Base-by-base conservation (phyloP, 2,888 invertebrate species). In the Lithosia quadra region DNA sequence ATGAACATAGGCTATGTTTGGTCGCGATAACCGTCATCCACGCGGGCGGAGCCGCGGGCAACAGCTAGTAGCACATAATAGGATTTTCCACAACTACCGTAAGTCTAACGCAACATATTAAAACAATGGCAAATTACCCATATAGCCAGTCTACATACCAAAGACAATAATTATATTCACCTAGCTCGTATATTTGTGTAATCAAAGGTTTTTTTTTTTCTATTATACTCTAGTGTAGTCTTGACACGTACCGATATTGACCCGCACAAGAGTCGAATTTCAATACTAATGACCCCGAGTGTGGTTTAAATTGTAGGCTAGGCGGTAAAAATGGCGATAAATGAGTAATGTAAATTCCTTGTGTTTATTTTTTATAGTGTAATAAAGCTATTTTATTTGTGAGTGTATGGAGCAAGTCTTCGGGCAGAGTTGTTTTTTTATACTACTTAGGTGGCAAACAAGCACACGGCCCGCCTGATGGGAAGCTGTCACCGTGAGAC, bases 241-340 rank as follows among this genome's bases (percentile, higher is more conserved):
- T 72, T 65, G 69, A 73, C 84, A 78, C 84, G 85, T 68, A 39
- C 33, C 76, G 83, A 76, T 84, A 78, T 82, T 87, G 90, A 87
- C 90, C 90, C 77, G 84, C 73, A 84, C 88, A 84, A 81, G 83
- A 68, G 49, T 55, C 67, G 90, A 85, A 90, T 90, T 67, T 65
- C 81, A 87, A 90, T 82, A 67, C 71, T 70, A 39, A 21, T 70
- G 82, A 78, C 85, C 86, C 69, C 75, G 76, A 66, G 21, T 55
- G 55, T 57, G 57, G 34, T 57, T 67, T 66, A 39, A 66, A 79
- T 57, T 36, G 43, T 55, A 36, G 61, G 28, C 62, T 7, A 21
- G 49, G 18, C 53, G 21, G 21, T 34, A 24, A 33, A 61, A 24
- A 53, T 56, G 7, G n/a, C 18, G 7, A 21, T 33, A 28, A 56